phyloP scores from a whole-genome alignment of 1,140 invertebrate species.

The Drosophila sp. region DNA sequence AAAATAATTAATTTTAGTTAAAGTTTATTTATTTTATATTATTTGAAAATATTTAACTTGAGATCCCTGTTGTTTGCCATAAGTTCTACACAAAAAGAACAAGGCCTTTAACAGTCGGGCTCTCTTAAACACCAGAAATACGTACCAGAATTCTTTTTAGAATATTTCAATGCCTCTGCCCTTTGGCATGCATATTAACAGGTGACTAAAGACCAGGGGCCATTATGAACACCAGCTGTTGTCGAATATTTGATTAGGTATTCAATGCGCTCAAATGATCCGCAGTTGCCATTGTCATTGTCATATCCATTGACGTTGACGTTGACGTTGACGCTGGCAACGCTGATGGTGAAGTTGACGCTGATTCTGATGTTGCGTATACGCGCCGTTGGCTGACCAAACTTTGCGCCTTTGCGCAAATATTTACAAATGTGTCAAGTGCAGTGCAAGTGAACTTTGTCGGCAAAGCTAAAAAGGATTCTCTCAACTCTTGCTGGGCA shows the following conservation, averaged over 20 bases:
- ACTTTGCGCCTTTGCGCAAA: conserved; percentile 34
- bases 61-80: too few species aligned
- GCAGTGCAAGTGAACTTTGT: conserved; percentile 34
- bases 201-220: conserved; percentile 55
- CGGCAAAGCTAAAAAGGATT: conserved; percentile 19
- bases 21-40: too few species aligned
- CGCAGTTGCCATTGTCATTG: not conserved
- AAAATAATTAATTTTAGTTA: too few species aligned
- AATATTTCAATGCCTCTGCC: conserved; percentile 42
- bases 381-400: conserved; percentile 28
- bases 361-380: conserved; percentile 29
- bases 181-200: conserved; percentile 54
- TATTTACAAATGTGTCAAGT: conserved; percentile 71
- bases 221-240: conserved; percentile 39
- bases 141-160: too few species aligned
- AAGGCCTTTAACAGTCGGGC: too few species aligned
- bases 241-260: conserved; percentile 52
- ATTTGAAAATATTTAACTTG: too few species aligned
- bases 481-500: conserved; percentile 11
- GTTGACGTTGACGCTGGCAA: too few species aligned
- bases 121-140: too few species aligned
- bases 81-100: too few species aligned
- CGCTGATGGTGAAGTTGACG: too few species aligned
- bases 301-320: conserved; percentile 5
- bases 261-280: conserved; percentile 23